phyloP scores from a whole-genome alignment of 1,140 invertebrate species.

The Hermetia illucens region DNA sequence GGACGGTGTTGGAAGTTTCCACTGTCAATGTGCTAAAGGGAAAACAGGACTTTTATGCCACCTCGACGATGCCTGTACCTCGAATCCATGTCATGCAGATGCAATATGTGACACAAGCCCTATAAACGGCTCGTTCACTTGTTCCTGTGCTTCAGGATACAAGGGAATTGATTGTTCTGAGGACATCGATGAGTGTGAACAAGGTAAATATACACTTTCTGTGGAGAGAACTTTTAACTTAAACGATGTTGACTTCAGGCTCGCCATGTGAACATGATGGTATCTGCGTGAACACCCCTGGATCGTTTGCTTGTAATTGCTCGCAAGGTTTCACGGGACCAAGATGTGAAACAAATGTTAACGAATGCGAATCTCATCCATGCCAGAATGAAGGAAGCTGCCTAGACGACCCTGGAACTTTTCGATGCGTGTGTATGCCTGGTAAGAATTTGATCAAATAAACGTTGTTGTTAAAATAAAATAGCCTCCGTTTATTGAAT shows the following conservation, averaged over 20 bases:
- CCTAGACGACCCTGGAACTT: conserved; percentile 86
- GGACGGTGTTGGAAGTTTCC: conserved; percentile 85
- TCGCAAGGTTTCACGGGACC: conserved; percentile 84
- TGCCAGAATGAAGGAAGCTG: conserved; percentile 91
- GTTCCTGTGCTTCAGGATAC: conserved; percentile 82
- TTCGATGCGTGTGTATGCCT: conserved; percentile 92
- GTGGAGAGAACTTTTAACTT: no score
- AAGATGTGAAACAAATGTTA: conserved; percentile 81
- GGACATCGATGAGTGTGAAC: conserved; percentile 90
- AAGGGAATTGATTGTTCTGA: conserved; percentile 83
- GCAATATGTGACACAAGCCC: conserved; percentile 92
- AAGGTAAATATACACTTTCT: conserved; percentile 51
- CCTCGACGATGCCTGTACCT: conserved; percentile 89
- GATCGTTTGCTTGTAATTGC: conserved; percentile 84
- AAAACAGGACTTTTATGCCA: conserved; percentile 92
- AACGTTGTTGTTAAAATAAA: conserved; percentile 1
- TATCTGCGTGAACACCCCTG: conserved; percentile 87
- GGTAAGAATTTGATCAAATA: conserved; percentile 44
- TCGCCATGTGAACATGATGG: conserved; percentile 87
- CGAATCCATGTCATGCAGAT: conserved; percentile 88
- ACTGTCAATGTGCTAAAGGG: conserved; percentile 87
- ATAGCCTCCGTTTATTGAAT: not conserved
- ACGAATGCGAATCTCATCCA: conserved; percentile 89
- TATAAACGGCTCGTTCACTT: conserved; percentile 86
- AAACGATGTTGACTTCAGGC: conserved; percentile 35